Evolutionary conservation across 2,797 vertebrate genomes (phyloP).

Genomic region (Crenichthys baileyi): DNA sequence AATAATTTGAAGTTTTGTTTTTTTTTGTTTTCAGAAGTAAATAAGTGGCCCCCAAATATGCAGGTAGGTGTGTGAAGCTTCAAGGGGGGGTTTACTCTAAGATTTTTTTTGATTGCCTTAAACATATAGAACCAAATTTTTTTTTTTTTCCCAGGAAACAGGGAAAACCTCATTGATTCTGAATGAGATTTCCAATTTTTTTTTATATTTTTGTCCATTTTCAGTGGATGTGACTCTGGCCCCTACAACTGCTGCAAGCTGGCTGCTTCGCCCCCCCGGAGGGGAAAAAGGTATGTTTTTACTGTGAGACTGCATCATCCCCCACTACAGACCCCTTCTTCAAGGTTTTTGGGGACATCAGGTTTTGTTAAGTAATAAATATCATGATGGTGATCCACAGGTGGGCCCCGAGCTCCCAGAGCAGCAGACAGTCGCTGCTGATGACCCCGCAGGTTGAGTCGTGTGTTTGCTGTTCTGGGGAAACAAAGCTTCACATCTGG

Average conservation of each 20-base stretch:
- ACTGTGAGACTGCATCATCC: not conserved
- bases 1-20: not conserved
- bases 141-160: not conserved
- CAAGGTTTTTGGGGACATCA: not conserved
- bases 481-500: constrained; percentile 71
- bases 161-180: not conserved
- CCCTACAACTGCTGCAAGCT: constrained; percentile 57
- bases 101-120: not conserved
- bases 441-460: constrained; percentile 67
- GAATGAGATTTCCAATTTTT: not conserved
- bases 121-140: not conserved
- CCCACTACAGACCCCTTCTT: not conserved
- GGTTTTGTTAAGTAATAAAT: not conserved
- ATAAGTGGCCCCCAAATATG: constrained; percentile 42
- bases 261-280: constrained; percentile 58
- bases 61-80: constrained; percentile 33
- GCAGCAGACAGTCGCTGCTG: constrained; percentile 29
- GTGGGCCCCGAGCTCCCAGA: constrained; percentile 63
- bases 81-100: not conserved
- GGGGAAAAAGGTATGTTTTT: constrained; percentile 48
- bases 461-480: constrained; percentile 79
- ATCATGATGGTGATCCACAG: constrained; percentile 12
- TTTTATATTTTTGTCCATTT: not conserved
- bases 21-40: constrained; percentile 42
- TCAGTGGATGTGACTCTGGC: constrained; percentile 59